Conservation (phyloP, 2,888 invertebrate species). For the Mamestra brassicae region DNA sequence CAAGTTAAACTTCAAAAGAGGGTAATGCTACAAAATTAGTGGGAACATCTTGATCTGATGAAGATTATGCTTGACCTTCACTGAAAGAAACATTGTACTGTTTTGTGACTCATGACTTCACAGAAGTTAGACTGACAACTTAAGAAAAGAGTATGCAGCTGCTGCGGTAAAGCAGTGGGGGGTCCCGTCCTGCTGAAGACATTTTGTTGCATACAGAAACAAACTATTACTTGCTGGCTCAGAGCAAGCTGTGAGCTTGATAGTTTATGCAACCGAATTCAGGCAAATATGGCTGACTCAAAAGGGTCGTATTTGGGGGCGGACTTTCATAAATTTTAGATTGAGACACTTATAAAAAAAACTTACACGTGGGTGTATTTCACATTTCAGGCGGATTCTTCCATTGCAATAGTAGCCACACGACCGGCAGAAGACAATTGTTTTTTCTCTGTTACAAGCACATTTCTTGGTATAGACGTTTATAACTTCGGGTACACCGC, state of each 20-base stretch:
- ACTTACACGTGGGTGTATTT: constrained; percentile 85
- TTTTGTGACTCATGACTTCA: background rate
- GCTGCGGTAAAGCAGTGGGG: background rate
- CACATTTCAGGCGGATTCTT: constrained; percentile 84
- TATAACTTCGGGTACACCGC: constrained; percentile 82
- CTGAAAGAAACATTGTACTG: background rate
- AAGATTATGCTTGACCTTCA: no score
- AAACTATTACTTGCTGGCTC: background rate
- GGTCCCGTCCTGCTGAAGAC: background rate
- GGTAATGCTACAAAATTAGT: background rate
- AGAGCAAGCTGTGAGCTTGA: background rate
- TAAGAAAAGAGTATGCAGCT: background rate
- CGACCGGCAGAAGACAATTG: constrained; percentile 85
- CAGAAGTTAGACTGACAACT: background rate
- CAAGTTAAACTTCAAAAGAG: background rate
- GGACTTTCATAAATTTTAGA: background rate
- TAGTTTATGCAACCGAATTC: background rate
- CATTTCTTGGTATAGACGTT: constrained; percentile 79
- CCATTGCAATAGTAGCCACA: constrained; percentile 87
- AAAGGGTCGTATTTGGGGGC: no score
- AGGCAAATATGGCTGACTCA: background rate
- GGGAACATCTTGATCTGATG: background rate
- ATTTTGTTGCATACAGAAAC: no score
- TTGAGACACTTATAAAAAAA: background rate
- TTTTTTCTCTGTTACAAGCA: constrained; percentile 83